phyloP scores from a whole-genome alignment of 2,113 vertebrate species.

The Cercocebus atys region DNA sequence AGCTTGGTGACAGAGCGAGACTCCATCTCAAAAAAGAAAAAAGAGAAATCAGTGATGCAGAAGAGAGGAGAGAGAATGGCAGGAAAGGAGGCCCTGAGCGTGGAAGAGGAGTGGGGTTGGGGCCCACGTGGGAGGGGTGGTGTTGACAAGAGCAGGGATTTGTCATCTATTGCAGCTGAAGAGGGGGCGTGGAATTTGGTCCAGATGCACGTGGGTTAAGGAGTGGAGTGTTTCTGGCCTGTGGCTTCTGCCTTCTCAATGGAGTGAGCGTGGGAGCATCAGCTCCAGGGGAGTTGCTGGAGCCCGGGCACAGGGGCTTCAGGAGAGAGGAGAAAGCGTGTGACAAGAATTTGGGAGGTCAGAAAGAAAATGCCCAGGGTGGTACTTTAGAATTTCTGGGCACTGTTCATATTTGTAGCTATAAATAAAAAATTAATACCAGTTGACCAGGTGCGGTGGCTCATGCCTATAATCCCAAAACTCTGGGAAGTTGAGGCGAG shows the following conservation, averaged over 20 bases:
- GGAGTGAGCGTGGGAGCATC: not conserved
- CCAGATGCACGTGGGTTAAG: not conserved
- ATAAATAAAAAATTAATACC: not conserved
- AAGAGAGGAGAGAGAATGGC: not conserved
- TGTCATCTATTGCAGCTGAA: too few species aligned
- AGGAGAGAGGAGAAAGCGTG: not conserved
- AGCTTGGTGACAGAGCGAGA: too few species aligned
- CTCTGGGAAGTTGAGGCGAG: not conserved
- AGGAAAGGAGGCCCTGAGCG: not conserved
- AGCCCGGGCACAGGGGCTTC: not conserved
- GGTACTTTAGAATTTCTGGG: not conserved
- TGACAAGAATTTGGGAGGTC: not conserved
- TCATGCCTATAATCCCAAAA: not conserved
- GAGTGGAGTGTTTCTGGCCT: not conserved
- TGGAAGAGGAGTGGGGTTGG: fast-evolving
- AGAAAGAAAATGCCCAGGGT: not conserved
- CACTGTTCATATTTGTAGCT: too few species aligned
- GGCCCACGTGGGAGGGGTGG: fast-evolving
- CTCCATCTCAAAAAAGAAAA: too few species aligned
- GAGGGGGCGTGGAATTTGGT: not conserved
- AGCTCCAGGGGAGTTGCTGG: not conserved
- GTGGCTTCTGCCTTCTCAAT: not conserved
- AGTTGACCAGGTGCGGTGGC: not conserved
- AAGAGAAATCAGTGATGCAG: too few species aligned
- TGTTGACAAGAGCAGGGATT: not conserved